Percentiles rank a stretch among this genome's conserved stretches.
These are phyloP conservation scores for Zonitis immaculata DNA, from an alignment of 2,888 invertebrate species.

Conservation along the genomic window DNA sequence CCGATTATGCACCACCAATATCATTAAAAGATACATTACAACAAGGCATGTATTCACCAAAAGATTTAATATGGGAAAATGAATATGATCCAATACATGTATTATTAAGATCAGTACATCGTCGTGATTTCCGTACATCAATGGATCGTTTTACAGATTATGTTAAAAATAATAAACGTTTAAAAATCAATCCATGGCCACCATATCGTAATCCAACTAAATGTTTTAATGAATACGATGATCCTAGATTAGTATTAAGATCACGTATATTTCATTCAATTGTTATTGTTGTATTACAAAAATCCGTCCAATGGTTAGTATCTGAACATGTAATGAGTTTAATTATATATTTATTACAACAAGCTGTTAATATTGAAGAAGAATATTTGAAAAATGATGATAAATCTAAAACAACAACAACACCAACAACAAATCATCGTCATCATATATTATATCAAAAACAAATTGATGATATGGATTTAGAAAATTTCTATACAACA, in stretches of 20 bases:
- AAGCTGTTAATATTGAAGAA: slow-evolving; percentile 57
- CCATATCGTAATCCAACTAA: slow-evolving; percentile 70
- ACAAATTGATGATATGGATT: slow-evolving; percentile 53
- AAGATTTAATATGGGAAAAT: slow-evolving; percentile 70
- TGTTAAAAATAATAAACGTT: slow-evolving; percentile 38
- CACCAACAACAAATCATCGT: background rate
- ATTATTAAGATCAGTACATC: slow-evolving; percentile 81
- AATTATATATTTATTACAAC: slow-evolving; percentile 80
- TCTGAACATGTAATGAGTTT: slow-evolving; percentile 88
- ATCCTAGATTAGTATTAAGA: slow-evolving; percentile 60
- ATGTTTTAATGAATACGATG: slow-evolving; percentile 61
- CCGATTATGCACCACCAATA: slow-evolving; percentile 63
- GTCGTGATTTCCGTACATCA: slow-evolving; percentile 89
- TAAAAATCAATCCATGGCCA: slow-evolving; percentile 61
- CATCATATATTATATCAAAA: slow-evolving; percentile 12
- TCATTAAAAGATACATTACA: slow-evolving; percentile 77
- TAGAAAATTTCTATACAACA: slow-evolving; percentile 64
- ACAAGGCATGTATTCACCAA: slow-evolving; percentile 85
- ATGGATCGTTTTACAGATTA: slow-evolving; percentile 87
- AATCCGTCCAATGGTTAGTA: slow-evolving; percentile 71
- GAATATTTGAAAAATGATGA: background rate
- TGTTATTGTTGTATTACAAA: slow-evolving; percentile 76
- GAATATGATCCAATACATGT: slow-evolving; percentile 94
- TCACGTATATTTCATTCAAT: slow-evolving; percentile 66
- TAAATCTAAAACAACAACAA: background rate